Evolutionary conservation across 2,888 invertebrate genomes (phyloP).

Genomic region (Chrysolina oricalcia): DNA sequence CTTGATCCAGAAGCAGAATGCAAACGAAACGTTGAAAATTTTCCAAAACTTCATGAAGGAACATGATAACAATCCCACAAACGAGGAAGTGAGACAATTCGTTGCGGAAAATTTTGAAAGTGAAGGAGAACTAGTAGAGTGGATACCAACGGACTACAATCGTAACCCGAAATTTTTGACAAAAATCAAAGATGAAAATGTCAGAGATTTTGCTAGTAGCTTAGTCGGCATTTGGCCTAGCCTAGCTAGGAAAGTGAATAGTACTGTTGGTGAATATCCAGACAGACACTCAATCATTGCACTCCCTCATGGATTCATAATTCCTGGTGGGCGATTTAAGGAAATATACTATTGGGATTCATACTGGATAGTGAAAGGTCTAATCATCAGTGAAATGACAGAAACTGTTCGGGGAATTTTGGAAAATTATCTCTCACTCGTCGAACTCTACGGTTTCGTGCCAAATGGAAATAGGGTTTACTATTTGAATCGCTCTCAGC

Average conservation of each 20-base stretch:
- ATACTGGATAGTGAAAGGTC: constrained; percentile 77
- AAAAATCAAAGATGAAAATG: constrained; percentile 76
- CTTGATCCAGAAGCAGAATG: constrained; percentile 65
- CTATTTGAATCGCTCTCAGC: constrained; percentile 82
- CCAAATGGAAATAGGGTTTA: constrained; percentile 91
- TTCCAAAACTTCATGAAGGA: constrained; percentile 76
- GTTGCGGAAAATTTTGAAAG: constrained; percentile 76
- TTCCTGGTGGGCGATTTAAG: constrained; percentile 82
- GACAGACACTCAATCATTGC: constrained; percentile 68
- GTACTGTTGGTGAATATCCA: constrained; percentile 73
- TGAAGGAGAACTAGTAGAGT: constrained; percentile 75
- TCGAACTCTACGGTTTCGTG: constrained; percentile 80
- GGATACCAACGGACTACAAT: constrained; percentile 77
- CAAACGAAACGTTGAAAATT: constrained; percentile 74
- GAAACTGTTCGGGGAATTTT: constrained; percentile 84
- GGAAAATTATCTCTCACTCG: constrained; percentile 82
- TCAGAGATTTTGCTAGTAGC: constrained; percentile 76
- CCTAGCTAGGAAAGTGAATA: constrained; percentile 77
- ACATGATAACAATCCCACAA: constrained; percentile 71
- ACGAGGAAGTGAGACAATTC: constrained; percentile 73
- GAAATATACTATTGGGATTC: constrained; percentile 92
- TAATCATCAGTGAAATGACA: constrained; percentile 84
- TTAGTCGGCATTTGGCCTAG: constrained; percentile 79
- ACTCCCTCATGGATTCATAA: constrained; percentile 77
- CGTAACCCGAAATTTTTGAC: constrained; percentile 76